Evolutionary conservation across 2,113 vertebrate species (phyloP).

Genomic region (Corvus hawaiiensis): DNA sequence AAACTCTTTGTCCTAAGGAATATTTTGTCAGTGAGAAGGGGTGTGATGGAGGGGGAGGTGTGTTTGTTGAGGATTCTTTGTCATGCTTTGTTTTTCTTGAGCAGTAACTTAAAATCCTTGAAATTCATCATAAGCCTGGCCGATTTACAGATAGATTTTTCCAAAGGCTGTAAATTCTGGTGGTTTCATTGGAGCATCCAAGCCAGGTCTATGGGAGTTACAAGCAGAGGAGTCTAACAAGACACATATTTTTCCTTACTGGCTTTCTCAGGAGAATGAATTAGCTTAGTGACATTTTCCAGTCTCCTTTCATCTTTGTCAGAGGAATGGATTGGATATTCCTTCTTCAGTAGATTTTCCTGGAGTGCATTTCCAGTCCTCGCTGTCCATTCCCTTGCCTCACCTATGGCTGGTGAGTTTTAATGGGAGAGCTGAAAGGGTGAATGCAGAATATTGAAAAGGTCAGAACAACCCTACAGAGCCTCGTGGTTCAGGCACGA

Average conservation of each 20-base stretch:
- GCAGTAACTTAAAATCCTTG: neutral
- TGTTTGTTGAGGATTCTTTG: neutral
- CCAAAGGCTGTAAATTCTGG: neutral
- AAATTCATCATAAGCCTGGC: neutral
- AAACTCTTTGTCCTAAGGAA: neutral
- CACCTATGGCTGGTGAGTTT: neutral
- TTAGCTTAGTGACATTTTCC: neutral
- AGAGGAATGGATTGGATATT: neutral
- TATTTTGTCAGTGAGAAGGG: neutral
- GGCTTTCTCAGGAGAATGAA: neutral
- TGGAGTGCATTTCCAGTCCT: neutral
- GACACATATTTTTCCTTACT: neutral
- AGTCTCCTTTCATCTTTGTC: neutral
- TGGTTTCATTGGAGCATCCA: neutral
- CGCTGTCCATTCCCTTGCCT: neutral
- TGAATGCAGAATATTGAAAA: slow-evolving; percentile 26
- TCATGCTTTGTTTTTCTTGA: neutral
- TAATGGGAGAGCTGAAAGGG: neutral
- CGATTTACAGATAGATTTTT: neutral
- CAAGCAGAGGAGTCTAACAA: neutral
- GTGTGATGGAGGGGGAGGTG: neutral
- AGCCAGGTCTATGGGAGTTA: neutral
- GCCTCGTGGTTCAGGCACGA: neutral
- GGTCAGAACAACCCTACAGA: neutral
- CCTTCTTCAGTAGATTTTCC: neutral